Evolutionary conservation across 64 coral and sea anemone species (phyloP).

Genomic region (Exaiptasia diaphana): DNA sequence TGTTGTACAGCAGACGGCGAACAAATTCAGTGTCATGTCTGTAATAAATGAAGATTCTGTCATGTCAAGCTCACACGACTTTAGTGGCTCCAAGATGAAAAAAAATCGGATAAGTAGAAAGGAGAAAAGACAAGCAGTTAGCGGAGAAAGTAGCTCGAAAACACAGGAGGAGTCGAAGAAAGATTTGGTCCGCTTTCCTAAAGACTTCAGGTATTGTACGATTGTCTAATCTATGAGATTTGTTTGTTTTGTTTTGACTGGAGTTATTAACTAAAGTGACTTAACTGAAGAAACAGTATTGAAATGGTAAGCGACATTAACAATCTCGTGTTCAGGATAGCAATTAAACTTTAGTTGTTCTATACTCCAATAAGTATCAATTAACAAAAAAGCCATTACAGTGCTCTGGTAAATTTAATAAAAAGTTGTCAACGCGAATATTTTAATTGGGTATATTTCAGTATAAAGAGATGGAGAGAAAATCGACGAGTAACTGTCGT

Average conservation of each 20-base stretch:
- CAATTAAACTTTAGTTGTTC: too few species aligned
- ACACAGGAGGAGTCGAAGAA: slow-evolving; percentile 75
- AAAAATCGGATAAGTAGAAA: slow-evolving; percentile 27
- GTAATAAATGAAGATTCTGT: slow-evolving; percentile 63
- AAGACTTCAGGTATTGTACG: slow-evolving; percentile 80
- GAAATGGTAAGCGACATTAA: too few species aligned
- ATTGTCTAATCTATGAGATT: not conserved
- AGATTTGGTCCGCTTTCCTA: slow-evolving; percentile 73
- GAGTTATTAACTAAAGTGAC: not conserved
- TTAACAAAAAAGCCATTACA: too few species aligned
- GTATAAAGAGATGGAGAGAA: too few species aligned
- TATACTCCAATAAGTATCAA: too few species aligned
- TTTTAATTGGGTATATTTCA: too few species aligned
- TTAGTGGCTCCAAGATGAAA: not conserved
- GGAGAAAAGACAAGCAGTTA: slow-evolving; percentile 89
- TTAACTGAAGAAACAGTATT: too few species aligned
- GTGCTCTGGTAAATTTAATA: too few species aligned
- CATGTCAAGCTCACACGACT: not conserved
- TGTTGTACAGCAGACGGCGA: slow-evolving; percentile 81
- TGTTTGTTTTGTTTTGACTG: slow-evolving; percentile 41
- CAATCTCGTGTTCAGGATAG: too few species aligned
- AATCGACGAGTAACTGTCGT: too few species aligned
- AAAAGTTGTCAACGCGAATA: too few species aligned
- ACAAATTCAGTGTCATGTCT: slow-evolving; percentile 53
- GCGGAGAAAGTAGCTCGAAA: slow-evolving; percentile 89